phyloP scores from a whole-genome alignment of 2,888 invertebrate species.

The Eupithecia vulgata region DNA sequence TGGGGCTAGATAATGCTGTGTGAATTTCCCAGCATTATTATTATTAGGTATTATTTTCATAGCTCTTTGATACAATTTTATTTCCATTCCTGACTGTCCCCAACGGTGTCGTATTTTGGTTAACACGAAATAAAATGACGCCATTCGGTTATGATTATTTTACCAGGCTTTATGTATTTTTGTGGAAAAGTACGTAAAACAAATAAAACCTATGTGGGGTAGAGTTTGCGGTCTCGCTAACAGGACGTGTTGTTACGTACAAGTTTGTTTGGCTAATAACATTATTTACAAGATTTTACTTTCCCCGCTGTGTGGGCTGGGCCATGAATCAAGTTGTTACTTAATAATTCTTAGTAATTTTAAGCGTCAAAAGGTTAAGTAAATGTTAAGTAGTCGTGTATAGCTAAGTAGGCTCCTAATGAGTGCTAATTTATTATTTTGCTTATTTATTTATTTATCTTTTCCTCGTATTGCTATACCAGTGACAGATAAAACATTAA shows the following conservation, averaged over 20 bases:
- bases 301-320: slow-evolving; percentile 19
- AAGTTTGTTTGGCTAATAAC: slow-evolving; percentile 19
- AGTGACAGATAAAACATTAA: no score
- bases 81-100: background rate
- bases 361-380: background rate
- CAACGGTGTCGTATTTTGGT: background rate
- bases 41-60: slow-evolving; percentile 6
- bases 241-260: slow-evolving; percentile 18
- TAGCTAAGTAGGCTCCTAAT: background rate
- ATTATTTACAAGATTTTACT: slow-evolving; percentile 26
- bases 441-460: no score
- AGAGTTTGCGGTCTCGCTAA: background rate
- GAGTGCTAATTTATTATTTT: background rate
- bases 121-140: background rate
- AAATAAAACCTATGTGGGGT: background rate
- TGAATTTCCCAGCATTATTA: no score
- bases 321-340: slow-evolving; percentile 17
- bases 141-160: background rate
- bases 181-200: background rate
- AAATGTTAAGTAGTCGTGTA: background rate
- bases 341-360: slow-evolving; percentile 16
- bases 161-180: background rate
- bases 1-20: no score
- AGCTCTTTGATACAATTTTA: background rate
- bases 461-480: no score